These are phyloP conservation scores for Nyctereutes procyonoides DNA, from an alignment of 2,113 vertebrate species.

Conservation along the genomic window DNA sequence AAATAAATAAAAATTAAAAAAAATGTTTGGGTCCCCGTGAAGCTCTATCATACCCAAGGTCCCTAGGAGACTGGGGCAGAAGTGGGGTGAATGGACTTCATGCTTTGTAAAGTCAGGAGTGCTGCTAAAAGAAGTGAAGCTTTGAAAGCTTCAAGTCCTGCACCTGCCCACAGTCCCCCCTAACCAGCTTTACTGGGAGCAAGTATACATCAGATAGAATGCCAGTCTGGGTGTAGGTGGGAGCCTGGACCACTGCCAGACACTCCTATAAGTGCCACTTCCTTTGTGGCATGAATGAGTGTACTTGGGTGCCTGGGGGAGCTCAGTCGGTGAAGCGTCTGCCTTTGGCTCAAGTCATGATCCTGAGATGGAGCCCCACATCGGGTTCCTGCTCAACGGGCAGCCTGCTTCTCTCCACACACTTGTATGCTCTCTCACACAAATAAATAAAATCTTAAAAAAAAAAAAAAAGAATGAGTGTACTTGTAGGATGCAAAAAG, in stretches of 20 bases:
- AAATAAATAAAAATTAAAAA: too few relatives aligned
- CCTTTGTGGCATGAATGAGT: not conserved
- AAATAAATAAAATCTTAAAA: too few relatives aligned
- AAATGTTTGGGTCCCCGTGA: slow-evolving; percentile 81
- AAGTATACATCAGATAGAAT: too few relatives aligned
- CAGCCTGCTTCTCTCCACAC: too few relatives aligned
- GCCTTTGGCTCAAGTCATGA: too few relatives aligned
- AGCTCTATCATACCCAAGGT: slow-evolving; percentile 63
- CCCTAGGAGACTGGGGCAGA: slow-evolving; percentile 91
- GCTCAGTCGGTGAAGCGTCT: too few relatives aligned
- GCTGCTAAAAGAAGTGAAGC: slow-evolving; percentile 82
- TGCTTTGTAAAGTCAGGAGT: slow-evolving; percentile 91
- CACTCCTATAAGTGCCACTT: not conserved
- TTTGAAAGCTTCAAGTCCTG: not conserved
- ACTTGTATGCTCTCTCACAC: too few relatives aligned
- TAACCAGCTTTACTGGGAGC: too few relatives aligned
- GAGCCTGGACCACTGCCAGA: fast-evolving
- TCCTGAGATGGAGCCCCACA: too few relatives aligned
- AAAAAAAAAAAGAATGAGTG: too few relatives aligned
- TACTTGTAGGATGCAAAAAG: not conserved
- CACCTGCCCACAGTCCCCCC: fast-evolving
- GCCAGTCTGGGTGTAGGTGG: fast-evolving
- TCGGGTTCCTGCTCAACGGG: too few relatives aligned
- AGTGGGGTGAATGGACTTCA: slow-evolving; percentile 75
- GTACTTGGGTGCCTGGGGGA: not conserved